Conservation (phyloP, 2,797 vertebrate species). For the Serranus cabrilla region DNA sequence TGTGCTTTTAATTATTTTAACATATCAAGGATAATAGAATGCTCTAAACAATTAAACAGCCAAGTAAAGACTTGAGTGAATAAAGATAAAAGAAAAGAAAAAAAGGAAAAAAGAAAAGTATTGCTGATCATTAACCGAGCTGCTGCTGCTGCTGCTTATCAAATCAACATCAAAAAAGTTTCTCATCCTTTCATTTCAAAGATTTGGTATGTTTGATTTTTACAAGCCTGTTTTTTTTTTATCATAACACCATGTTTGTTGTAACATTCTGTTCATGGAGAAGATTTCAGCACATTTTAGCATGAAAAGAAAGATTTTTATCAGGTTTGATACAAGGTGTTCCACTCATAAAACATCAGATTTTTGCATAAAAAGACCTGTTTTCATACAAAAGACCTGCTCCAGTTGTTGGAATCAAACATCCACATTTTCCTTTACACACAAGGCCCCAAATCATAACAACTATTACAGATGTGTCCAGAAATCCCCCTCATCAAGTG, state of each 20-base stretch:
- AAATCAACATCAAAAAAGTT: not conserved
- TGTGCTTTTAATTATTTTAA: conserved; percentile 21
- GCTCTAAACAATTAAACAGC: not conserved
- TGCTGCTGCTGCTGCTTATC: not conserved
- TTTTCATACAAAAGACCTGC: not conserved
- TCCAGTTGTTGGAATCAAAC: not conserved
- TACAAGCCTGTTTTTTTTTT: not conserved
- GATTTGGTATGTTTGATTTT: not conserved
- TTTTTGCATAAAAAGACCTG: not conserved
- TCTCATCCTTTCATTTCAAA: not conserved
- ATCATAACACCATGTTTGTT: not conserved
- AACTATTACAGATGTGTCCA: not conserved
- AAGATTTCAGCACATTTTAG: not conserved
- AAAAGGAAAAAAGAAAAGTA: not conserved
- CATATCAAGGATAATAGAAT: not conserved
- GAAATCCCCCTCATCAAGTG: conserved; percentile 38
- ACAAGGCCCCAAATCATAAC: not conserved
- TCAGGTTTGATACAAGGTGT: not conserved
- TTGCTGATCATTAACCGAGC: not conserved
- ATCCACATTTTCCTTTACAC: not conserved
- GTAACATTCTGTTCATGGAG: not conserved
- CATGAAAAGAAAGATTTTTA: not conserved
- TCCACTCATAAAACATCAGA: not conserved
- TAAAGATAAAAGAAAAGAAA: not conserved
- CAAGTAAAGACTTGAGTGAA: not conserved